These are phyloP conservation scores for Theretra japonica DNA, from an alignment of 2,888 invertebrate species.

Conservation along the genomic window DNA sequence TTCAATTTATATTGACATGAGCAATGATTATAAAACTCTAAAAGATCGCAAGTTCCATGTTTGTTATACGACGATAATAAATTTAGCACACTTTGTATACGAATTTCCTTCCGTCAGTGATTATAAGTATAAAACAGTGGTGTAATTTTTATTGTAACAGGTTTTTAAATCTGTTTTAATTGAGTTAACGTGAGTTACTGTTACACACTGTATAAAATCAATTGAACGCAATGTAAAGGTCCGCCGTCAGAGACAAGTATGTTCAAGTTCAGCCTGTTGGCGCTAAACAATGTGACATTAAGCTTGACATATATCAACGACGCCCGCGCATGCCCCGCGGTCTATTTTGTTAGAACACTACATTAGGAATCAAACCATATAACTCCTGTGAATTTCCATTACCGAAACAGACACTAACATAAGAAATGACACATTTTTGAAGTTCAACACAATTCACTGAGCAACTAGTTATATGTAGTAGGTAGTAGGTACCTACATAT, in stretches of 20 bases:
- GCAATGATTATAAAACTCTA: background rate
- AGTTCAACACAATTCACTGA: background rate
- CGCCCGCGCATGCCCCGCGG: constrained; percentile 55
- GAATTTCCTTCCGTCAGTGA: background rate
- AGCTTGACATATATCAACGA: constrained; percentile 60
- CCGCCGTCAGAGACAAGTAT: constrained; percentile 48
- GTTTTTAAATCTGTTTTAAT: background rate
- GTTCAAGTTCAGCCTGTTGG: constrained; percentile 76
- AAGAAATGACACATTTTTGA: constrained; percentile 14
- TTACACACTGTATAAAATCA: background rate
- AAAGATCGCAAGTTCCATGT: background rate
- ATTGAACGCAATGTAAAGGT: constrained; percentile 14
- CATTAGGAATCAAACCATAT: constrained; percentile 25
- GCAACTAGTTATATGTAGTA: background rate
- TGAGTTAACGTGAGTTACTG: background rate
- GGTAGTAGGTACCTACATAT: no score
- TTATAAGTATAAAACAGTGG: background rate
- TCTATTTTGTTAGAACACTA: constrained; percentile 27
- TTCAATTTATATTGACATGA: background rate
- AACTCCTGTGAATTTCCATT: constrained; percentile 9
- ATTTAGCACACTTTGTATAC: background rate
- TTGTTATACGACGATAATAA: background rate
- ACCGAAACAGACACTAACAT: background rate
- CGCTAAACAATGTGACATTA: constrained; percentile 75
- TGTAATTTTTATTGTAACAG: background rate